Evolutionary conservation across 2,797 vertebrate genomes (phyloP).

Genomic region (Anguilla megastoma): DNA sequence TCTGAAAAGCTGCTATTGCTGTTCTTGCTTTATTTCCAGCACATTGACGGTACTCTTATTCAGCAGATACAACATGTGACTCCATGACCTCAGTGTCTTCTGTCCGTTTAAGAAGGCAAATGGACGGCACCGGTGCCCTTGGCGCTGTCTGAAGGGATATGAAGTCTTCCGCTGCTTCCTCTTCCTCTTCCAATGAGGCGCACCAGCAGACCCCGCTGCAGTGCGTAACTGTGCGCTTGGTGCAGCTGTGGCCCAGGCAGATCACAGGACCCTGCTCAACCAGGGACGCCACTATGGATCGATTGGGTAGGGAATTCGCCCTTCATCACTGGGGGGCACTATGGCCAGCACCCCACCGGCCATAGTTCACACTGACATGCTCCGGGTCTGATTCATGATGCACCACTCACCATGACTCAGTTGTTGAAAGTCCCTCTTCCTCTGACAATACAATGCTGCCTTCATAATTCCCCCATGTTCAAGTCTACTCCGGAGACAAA

Average conservation of each 20-base stretch:
- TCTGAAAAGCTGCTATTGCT: slow-evolving; percentile 13
- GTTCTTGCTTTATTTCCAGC: slow-evolving; percentile 14
- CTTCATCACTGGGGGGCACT: background rate
- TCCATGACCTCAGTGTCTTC: background rate
- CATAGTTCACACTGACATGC: background rate
- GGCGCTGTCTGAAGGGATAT: background rate
- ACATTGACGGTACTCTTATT: background rate
- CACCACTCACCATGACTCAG: background rate
- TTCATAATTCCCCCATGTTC: background rate
- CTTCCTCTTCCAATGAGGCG: background rate
- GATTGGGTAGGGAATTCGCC: background rate
- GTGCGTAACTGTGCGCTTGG: background rate
- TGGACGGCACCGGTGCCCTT: background rate
- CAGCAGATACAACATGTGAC: background rate
- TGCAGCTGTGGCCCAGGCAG: background rate
- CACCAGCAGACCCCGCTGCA: background rate
- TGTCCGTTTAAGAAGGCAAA: background rate
- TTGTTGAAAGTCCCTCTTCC: background rate
- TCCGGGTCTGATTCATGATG: background rate
- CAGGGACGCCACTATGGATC: background rate
- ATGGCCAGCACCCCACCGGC: background rate
- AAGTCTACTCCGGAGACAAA: background rate
- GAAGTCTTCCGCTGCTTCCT: background rate
- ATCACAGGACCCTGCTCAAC: background rate
- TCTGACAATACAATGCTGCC: background rate